Base-by-base conservation (phyloP, 2,113 vertebrate genomes). In the Xerus inauris region DNA sequence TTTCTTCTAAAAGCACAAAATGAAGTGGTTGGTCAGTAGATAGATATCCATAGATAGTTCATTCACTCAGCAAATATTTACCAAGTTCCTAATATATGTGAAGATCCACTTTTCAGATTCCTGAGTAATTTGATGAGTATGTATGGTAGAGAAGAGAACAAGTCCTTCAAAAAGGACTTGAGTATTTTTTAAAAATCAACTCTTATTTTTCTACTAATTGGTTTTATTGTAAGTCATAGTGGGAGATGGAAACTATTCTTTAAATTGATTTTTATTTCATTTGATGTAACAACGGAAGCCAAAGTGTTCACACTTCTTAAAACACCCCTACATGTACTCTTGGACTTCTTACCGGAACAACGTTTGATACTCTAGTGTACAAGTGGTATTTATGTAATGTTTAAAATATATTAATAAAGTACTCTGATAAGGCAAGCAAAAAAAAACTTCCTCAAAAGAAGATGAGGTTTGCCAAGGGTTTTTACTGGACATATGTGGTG, bases 161-260 rank as follows among this genome's bases (percentile, higher is more conserved):
- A 22, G 38, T 51, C 59, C 69, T 87, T 96, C 26, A 92, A 69
- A 89, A 96, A 96, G 30, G 87, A 90, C 45, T 93, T 62, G 54
- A 85, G 26, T 91, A 79, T 79, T 93, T 81, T 90, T 57, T 47
- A 87, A 86, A 51, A 38, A 72, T 72, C n/a, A n/a, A 4, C 13
- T 90, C 35, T 93, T 97, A 89, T 97, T 97, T 97, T 97, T 96
- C 88, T 97, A 95, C 88, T 97, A 95, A 71, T 95, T 94, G 72
- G 72, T 96, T 96, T 95, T 94, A 87, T 89, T 97, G 57, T 92
- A 96, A 91, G 79, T 96, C 51, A 47, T 73, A 94, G 49, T n/a
- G 95, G 59, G 73, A 89, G 67, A 91, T 62, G 59, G 92, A 94
- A 85, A 77, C 42, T 95, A n/a, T n/a, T 76, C 71, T 94, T 96